A percentile compares a stretch with the other conserved stretches of the same genome.
Conservation (phyloP, 1,140 invertebrate genomes). For the Panagrolaimus sp. region DNA sequence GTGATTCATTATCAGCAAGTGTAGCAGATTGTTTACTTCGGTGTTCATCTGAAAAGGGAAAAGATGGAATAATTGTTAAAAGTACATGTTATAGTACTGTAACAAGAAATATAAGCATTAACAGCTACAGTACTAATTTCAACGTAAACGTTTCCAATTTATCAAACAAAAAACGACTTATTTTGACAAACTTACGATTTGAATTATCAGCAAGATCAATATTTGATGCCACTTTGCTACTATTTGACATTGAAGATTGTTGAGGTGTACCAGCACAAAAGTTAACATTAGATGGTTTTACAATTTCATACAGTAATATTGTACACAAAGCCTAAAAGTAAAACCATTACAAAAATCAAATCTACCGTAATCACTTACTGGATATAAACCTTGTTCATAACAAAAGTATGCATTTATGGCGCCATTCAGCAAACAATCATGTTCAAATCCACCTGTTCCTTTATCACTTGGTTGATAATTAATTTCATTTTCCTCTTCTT, state of each 20-base stretch:
- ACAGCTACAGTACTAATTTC: too few species aligned
- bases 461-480: too few species aligned
- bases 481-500: too few species aligned
- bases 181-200: too few species aligned
- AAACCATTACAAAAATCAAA: background rate
- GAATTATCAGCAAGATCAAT: too few species aligned
- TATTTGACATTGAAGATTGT: too few species aligned
- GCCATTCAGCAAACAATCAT: conserved; percentile 39
- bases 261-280: background rate
- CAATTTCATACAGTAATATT: conserved; percentile 24
- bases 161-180: too few species aligned
- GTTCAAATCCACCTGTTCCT: conserved; percentile 27
- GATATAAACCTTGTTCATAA: conserved; percentile 45
- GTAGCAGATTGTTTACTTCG: conserved; percentile 34
- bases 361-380: conserved; percentile 34
- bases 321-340: conserved; percentile 23
- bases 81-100: too few species aligned
- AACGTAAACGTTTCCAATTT: too few species aligned
- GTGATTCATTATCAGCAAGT: conserved; percentile 51
- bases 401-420: conserved; percentile 49
- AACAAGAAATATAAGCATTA: too few species aligned
- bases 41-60: background rate
- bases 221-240: too few species aligned
- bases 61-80: too few species aligned
- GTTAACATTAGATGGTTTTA: conserved; percentile 17